phyloP scores from a whole-genome alignment of 2,888 invertebrate species.

The Strigamia crassipes region DNA sequence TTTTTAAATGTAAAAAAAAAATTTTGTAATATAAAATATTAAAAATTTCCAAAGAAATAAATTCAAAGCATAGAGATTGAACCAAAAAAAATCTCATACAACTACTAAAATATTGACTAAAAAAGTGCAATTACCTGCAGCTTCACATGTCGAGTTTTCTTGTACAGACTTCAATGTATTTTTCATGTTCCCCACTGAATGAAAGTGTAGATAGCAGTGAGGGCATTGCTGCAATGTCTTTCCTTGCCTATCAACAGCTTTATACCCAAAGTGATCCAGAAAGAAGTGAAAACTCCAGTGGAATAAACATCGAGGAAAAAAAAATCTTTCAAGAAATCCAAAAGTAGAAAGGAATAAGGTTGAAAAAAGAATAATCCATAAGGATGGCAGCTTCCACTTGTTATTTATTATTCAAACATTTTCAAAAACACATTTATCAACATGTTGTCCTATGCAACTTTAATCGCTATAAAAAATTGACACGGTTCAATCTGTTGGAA shows the following conservation, averaged over 20 bases:
- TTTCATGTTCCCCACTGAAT: slow-evolving; percentile 38
- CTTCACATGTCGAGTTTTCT: slow-evolving; percentile 20
- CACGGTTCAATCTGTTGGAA: slow-evolving; percentile 2
- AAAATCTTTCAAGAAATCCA: not conserved
- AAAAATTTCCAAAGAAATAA: not conserved
- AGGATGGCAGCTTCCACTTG: not conserved
- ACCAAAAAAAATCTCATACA: not conserved
- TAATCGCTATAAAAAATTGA: not conserved
- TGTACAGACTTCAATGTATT: slow-evolving; percentile 36
- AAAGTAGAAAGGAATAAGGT: too few species aligned
- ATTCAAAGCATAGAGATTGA: not conserved
- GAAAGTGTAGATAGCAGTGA: not conserved
- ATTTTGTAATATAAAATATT: not conserved
- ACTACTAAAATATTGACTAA: slow-evolving; percentile 34
- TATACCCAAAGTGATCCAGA: slow-evolving; percentile 10
- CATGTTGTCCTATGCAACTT: not conserved
- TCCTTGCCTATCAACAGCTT: slow-evolving; percentile 22
- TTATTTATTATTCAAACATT: not conserved
- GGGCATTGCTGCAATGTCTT: slow-evolving; percentile 12
- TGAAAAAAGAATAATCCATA: too few species aligned
- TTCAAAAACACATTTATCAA: not conserved
- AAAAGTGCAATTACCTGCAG: not conserved
- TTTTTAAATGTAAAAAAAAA: too few species aligned
- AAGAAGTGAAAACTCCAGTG: slow-evolving; percentile 6
- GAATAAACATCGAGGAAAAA: not conserved